phyloP scores from a whole-genome alignment of 2,113 vertebrate genomes.

The Callipepla squamata region DNA sequence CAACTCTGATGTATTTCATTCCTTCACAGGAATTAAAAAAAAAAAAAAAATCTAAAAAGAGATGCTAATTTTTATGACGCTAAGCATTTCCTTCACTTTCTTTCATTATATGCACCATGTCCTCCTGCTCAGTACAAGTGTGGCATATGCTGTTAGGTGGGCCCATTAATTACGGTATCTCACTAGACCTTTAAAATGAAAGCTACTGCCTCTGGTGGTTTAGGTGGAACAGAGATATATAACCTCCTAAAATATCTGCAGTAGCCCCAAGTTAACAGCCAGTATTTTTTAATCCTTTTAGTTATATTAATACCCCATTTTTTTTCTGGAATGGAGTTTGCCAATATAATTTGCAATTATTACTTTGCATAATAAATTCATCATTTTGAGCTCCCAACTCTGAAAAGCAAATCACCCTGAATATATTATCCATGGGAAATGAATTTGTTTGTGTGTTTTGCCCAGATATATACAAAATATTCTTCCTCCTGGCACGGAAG shows the following conservation, averaged over 20 bases:
- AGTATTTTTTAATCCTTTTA: constrained; percentile 66
- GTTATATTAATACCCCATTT: constrained; percentile 42
- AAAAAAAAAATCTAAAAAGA: not conserved
- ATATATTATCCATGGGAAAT: constrained; percentile 59
- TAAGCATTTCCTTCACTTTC: constrained; percentile 31
- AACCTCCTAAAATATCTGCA: constrained; percentile 52
- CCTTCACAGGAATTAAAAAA: not conserved
- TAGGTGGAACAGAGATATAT: constrained; percentile 51
- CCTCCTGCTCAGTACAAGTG: constrained; percentile 6
- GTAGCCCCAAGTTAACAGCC: constrained; percentile 46
- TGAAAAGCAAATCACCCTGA: constrained; percentile 59
- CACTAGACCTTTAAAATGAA: constrained; percentile 59
- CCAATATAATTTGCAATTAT: constrained; percentile 66
- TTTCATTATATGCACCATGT: constrained; percentile 20
- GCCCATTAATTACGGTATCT: constrained; percentile 48
- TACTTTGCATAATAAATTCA: constrained; percentile 68
- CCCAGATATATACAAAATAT: constrained; percentile 56
- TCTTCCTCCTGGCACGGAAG: constrained; percentile 24
- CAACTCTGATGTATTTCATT: not conserved
- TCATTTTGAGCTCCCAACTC: constrained; percentile 43
- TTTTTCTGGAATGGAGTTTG: constrained; percentile 55
- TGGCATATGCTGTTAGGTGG: constrained; percentile 29
- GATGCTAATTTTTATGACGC: constrained; percentile 12
- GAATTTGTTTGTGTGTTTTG: constrained; percentile 64
- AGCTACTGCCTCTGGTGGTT: constrained; percentile 45